A percentile compares a stretch with the other conserved stretches of the same genome.
Evolutionary conservation across 2,113 vertebrate species (phyloP).

Genomic region (Nicator chloris): DNA sequence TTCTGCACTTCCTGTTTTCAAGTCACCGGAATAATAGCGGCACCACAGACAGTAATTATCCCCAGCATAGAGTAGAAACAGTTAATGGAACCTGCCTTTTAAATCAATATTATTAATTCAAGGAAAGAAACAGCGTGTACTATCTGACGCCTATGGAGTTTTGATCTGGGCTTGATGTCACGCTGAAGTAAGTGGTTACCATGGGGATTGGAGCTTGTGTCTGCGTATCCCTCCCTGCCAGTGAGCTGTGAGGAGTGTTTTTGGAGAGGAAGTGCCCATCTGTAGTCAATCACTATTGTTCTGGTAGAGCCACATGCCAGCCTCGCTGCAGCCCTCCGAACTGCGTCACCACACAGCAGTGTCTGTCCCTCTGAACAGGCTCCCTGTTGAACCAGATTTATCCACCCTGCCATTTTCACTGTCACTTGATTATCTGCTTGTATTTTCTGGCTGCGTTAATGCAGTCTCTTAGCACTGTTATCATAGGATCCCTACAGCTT

Average conservation of each 20-base stretch:
- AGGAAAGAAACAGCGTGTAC: constrained; percentile 50
- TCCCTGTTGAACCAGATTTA: constrained; percentile 44
- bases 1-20: background rate
- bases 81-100: constrained; percentile 55
- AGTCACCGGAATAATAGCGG: background rate
- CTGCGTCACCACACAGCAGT: constrained; percentile 36
- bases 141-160: constrained; percentile 60
- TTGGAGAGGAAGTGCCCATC: constrained; percentile 69
- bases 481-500: background rate
- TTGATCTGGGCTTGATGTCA: constrained; percentile 59
- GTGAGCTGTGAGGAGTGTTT: constrained; percentile 65
- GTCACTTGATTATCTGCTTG: constrained; percentile 52
- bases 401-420: constrained; percentile 54
- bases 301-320: background rate
- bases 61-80: constrained; percentile 15
- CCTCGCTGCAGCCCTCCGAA: background rate
- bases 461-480: constrained; percentile 8
- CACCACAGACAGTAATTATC: constrained; percentile 21
- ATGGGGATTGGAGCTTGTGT: constrained; percentile 70
- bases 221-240: constrained; percentile 61
- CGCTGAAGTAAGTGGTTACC: constrained; percentile 69
- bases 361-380: background rate
- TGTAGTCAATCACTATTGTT: constrained; percentile 47
- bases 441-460: constrained; percentile 43
- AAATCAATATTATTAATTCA: constrained; percentile 65